Conservation (phyloP, 23 tunicate species). For the Phallusia fumigata region DNA sequence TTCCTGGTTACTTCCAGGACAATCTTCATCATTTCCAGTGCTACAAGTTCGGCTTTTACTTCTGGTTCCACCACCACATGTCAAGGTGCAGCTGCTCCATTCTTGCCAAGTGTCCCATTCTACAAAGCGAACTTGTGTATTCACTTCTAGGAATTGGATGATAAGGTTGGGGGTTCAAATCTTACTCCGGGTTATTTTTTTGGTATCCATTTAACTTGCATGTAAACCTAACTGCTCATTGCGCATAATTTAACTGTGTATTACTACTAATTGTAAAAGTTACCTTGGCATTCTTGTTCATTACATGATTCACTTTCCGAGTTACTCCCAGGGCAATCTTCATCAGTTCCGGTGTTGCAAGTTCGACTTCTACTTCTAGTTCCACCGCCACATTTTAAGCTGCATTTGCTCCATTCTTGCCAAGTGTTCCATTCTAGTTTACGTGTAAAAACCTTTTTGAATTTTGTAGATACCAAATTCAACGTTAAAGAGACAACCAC, state of each 20-base stretch:
- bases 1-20: background rate
- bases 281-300: background rate
- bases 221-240: too few relatives aligned
- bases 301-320: background rate
- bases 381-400: background rate
- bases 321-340: background rate
- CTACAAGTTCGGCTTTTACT: conserved; percentile 9
- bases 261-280: too few relatives aligned
- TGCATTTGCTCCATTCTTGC: background rate
- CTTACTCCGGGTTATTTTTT: too few relatives aligned
- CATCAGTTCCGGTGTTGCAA: background rate
- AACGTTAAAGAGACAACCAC: too few relatives aligned
- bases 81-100: background rate
- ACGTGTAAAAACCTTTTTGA: too few relatives aligned
- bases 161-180: too few relatives aligned
- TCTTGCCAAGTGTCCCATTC: background rate
- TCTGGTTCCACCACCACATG: background rate
- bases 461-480: too few relatives aligned
- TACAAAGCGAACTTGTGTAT: too few relatives aligned
- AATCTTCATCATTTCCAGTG: conserved; percentile 23
- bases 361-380: background rate
- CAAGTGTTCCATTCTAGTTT: too few relatives aligned
- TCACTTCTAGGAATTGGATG: too few relatives aligned
- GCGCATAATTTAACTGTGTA: too few relatives aligned
- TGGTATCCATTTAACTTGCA: too few relatives aligned